Evolutionary conservation across 2,888 invertebrate genomes (phyloP).

Genomic region (Tiliacea aurago): DNA sequence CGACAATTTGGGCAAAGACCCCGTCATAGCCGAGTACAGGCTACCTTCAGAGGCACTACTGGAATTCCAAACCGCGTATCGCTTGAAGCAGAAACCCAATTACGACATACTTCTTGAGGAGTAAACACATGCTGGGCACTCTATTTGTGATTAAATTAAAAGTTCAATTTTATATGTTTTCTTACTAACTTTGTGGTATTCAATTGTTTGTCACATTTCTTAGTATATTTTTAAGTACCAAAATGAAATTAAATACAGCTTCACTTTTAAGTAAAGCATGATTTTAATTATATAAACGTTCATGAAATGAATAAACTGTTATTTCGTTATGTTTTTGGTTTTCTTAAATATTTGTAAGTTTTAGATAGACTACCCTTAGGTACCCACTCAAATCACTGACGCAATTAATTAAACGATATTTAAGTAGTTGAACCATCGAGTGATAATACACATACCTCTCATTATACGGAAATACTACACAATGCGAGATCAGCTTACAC

Average conservation of each 20-base stretch:
- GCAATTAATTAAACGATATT: too few species aligned
- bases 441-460: too few species aligned
- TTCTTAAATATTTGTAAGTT: background rate
- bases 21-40: constrained; percentile 91
- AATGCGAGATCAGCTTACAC: too few species aligned
- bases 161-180: background rate
- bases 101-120: constrained; percentile 74
- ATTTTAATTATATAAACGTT: background rate
- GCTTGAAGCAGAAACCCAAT: constrained; percentile 67
- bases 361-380: background rate
- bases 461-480: too few species aligned
- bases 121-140: constrained; percentile 15
- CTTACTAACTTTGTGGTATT: background rate
- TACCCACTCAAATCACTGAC: too few species aligned
- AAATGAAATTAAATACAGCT: background rate
- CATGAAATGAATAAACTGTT: constrained; percentile 6
- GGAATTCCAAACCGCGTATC: constrained; percentile 85
- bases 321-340: constrained; percentile 12
- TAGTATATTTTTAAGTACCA: constrained; percentile 14
- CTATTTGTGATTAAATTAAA: background rate
- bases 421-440: too few species aligned
- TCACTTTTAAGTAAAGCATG: background rate
- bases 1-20: constrained; percentile 91
- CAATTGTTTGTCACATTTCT: constrained; percentile 4
- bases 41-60: constrained; percentile 90